Percentiles rank a stretch among this genome's conserved stretches.
phyloP scores from a whole-genome alignment of 1,140 invertebrate genomes.

The Eumeta japonica region DNA sequence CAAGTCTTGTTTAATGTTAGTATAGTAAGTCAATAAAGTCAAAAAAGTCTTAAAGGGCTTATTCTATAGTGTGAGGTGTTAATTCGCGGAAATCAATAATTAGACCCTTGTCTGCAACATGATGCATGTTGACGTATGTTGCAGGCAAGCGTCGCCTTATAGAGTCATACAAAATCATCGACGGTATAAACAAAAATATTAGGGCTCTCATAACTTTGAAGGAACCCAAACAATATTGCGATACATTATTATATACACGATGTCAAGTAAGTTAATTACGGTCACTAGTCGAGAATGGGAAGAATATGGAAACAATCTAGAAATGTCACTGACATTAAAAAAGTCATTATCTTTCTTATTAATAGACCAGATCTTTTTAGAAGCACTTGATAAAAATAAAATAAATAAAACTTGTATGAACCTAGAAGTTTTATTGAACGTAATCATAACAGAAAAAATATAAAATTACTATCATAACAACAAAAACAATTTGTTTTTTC shows the following conservation, averaged over 20 bases:
- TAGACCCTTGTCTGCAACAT: too few species aligned
- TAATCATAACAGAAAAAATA: not conserved
- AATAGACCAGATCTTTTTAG: conserved; percentile 6
- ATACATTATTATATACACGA: too few species aligned
- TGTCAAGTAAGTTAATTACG: conserved; percentile 5
- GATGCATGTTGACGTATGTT: too few species aligned
- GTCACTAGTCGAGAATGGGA: conserved; percentile 6
- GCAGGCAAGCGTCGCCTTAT: too few species aligned
- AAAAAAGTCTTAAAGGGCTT: too few species aligned
- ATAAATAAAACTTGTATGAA: too few species aligned
- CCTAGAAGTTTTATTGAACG: too few species aligned
- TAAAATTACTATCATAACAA: not conserved
- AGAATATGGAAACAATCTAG: conserved; percentile 3
- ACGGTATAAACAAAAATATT: conserved; percentile 6
- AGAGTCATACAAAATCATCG: too few species aligned
- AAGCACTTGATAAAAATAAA: conserved; percentile 2
- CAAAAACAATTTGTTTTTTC: conserved; percentile 7
- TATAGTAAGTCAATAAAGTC: too few species aligned
- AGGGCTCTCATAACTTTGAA: conserved; percentile 2
- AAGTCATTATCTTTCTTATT: conserved; percentile 7
- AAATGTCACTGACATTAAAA: conserved; percentile 3
- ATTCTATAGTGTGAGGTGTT: too few species aligned
- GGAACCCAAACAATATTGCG: conserved; percentile 4
- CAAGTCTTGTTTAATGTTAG: too few species aligned
- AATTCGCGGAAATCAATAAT: too few species aligned